A percentile compares a stretch with the other conserved stretches of the same genome.
Conservation (phyloP, 2,888 invertebrate genomes). For the Eretmocerus hayati region DNA sequence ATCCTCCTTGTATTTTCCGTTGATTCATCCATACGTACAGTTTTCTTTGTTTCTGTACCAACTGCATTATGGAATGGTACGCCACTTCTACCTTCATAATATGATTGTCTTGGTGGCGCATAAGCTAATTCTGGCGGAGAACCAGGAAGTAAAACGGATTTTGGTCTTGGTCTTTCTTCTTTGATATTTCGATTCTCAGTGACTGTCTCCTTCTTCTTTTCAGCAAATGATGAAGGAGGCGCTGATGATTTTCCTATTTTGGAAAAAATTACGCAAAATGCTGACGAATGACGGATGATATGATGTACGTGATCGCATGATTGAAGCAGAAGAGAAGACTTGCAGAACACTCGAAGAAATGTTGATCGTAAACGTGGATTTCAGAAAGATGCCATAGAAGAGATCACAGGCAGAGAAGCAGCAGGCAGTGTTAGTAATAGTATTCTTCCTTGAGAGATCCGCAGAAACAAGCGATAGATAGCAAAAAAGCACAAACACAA, state of each 20-base stretch:
- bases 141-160: constrained; percentile 51
- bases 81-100: constrained; percentile 53
- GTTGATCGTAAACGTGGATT: too few species aligned
- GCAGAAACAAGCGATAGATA: too few species aligned
- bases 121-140: constrained; percentile 55
- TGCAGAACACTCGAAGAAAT: too few species aligned
- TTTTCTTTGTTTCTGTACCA: constrained; percentile 62
- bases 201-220: constrained; percentile 27
- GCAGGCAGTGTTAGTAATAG: too few species aligned
- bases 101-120: constrained; percentile 48
- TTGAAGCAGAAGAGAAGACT: constrained; percentile 13
- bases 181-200: constrained; percentile 19
- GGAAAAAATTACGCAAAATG: constrained; percentile 28
- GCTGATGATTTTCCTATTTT: constrained; percentile 40
- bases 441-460: too few species aligned
- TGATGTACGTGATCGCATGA: constrained; percentile 21
- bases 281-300: constrained; percentile 25
- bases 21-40: constrained; percentile 65
- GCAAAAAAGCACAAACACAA: too few species aligned
- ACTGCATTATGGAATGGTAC: constrained; percentile 56
- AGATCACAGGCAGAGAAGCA: too few species aligned
- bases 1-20: constrained; percentile 59
- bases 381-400: too few species aligned
- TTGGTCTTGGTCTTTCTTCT: constrained; percentile 30
- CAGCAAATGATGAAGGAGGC: constrained; percentile 42